These are phyloP conservation scores for Aspidoscelis tigris DNA, from an alignment of 2,113 vertebrate genomes.

Conservation along the genomic window DNA sequence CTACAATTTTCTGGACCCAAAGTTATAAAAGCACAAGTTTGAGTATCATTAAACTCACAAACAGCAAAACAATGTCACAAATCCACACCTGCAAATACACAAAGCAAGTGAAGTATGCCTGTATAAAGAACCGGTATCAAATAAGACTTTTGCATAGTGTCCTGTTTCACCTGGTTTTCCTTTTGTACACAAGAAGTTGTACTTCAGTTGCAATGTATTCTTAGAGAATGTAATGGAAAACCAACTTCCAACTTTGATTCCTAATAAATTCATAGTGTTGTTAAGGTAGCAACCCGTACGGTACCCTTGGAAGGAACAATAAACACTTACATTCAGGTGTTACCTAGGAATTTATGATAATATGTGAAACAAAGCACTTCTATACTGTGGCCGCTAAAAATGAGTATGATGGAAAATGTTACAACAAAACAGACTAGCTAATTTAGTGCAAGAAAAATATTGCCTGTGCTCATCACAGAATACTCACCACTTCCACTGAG, in stretches of 20 bases:
- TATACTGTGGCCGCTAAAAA: neutral
- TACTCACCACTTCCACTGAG: neutral
- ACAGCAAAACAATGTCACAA: too few species aligned
- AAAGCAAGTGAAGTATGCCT: too few species aligned
- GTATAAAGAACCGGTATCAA: too few species aligned
- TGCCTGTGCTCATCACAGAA: neutral
- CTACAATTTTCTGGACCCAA: too few species aligned
- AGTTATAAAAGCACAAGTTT: too few species aligned
- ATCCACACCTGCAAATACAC: too few species aligned
- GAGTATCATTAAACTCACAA: too few species aligned
- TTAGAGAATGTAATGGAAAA: too few species aligned
- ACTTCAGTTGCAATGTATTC: neutral
- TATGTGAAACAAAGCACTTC: neutral
- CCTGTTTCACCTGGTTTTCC: too few species aligned
- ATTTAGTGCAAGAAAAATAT: neutral
- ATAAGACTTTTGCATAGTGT: too few species aligned
- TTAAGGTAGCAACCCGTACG: neutral
- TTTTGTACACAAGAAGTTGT: neutral
- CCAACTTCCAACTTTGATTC: neutral
- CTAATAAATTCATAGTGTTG: neutral
- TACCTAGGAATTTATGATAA: neutral
- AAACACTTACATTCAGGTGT: too few species aligned
- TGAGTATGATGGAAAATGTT: neutral
- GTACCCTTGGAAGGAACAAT: neutral
- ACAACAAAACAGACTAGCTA: neutral